These are phyloP conservation scores for Kuschelorhynchus macadamiae DNA, from an alignment of 2,888 invertebrate species.

Conservation along the genomic window DNA sequence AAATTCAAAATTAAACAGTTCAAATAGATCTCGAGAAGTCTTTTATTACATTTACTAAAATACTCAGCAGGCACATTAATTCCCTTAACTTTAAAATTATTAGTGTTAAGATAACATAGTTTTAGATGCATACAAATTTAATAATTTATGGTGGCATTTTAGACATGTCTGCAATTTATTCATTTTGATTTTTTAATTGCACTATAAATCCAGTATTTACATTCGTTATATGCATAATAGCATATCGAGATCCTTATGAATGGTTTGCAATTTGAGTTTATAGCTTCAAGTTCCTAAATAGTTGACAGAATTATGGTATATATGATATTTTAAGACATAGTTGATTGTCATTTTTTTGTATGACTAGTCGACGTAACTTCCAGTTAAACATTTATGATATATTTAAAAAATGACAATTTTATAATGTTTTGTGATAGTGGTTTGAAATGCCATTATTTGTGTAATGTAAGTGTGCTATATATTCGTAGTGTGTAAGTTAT, in stretches of 20 bases:
- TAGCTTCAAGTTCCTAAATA: slow-evolving; percentile 56
- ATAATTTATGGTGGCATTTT: slow-evolving; percentile 63
- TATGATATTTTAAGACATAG: slow-evolving; percentile 37
- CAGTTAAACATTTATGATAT: slow-evolving; percentile 41
- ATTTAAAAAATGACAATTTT: slow-evolving; percentile 56
- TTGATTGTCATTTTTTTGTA: slow-evolving; percentile 41
- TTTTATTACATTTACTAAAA: slow-evolving; percentile 41
- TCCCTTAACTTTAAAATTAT: slow-evolving; percentile 57
- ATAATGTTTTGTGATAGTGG: slow-evolving; percentile 62
- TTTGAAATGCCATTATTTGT: slow-evolving; percentile 66
- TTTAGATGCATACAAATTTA: slow-evolving; percentile 60
- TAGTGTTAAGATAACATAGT: slow-evolving; percentile 60
- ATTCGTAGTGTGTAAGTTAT: slow-evolving; percentile 58
- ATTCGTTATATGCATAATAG: slow-evolving; percentile 3
- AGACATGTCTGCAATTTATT: slow-evolving; percentile 52
- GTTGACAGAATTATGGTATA: slow-evolving; percentile 27
- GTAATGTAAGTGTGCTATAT: slow-evolving; percentile 67
- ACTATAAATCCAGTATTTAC: slow-evolving; percentile 20
- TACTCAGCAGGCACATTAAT: slow-evolving; percentile 57
- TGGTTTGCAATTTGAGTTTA: slow-evolving; percentile 36
- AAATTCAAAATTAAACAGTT: slow-evolving; percentile 47
- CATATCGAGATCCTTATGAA: slow-evolving; percentile 4
- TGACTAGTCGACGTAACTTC: slow-evolving; percentile 49
- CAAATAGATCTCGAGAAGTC: slow-evolving; percentile 42
- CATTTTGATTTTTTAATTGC: slow-evolving; percentile 21